Evolutionary conservation across 2,113 vertebrate species (phyloP).

Genomic region (Heliornis fulica): DNA sequence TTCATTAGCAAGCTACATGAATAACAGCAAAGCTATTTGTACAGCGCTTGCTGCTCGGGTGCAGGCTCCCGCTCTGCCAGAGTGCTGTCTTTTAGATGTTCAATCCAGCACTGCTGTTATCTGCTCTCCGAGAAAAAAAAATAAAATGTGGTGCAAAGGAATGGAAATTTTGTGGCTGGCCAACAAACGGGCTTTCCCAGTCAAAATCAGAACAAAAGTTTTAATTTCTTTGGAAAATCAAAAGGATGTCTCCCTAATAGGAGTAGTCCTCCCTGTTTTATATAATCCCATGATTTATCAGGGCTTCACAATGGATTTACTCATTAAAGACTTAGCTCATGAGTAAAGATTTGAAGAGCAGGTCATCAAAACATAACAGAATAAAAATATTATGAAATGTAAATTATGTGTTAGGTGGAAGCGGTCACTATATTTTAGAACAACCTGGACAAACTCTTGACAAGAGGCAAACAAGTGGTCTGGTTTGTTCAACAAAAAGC

Average conservation of each 20-base stretch:
- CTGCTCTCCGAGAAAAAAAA: not conserved
- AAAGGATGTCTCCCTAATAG: not conserved
- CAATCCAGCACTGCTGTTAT: conserved; percentile 29
- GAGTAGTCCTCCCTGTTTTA: not conserved
- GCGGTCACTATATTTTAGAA: conserved; percentile 12
- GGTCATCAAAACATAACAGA: not conserved
- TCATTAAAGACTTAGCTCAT: not conserved
- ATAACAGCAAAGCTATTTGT: not conserved
- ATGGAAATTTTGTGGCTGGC: conserved; percentile 48
- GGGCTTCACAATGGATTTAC: not conserved
- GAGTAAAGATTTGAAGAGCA: not conserved
- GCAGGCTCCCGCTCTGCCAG: not conserved
- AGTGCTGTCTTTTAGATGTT: conserved; percentile 20
- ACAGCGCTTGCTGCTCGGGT: not conserved
- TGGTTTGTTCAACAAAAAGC: not conserved
- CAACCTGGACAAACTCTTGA: not conserved
- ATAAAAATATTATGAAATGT: not conserved
- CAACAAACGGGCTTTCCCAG: conserved; percentile 43
- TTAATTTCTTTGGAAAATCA: conserved; percentile 29
- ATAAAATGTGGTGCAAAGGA: not conserved
- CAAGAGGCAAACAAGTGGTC: not conserved
- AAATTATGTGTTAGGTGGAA: conserved; percentile 23
- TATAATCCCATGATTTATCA: not conserved
- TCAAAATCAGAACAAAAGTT: conserved; percentile 53
- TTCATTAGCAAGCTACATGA: conserved; percentile 5